Base-by-base conservation (phyloP, 1,140 invertebrate species). In the Drosophila tropicalis region DNA sequence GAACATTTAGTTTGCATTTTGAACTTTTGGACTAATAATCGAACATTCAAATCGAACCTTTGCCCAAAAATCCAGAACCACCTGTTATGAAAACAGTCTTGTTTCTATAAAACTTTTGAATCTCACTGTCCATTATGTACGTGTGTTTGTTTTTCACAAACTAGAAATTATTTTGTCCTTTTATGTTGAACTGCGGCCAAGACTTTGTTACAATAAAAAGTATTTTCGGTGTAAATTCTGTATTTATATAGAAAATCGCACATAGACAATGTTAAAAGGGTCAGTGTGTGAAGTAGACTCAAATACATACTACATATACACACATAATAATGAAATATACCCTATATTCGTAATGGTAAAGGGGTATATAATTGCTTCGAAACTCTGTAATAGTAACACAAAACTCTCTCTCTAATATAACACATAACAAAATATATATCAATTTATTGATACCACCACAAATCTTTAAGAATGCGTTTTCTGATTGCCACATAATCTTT, bases 51-150 rank as follows among this genome's bases (percentile, higher is more conserved):
- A 1, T 15, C 29, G 29, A 17, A 57, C 55, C 55, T 57, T 57
- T 57, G 55, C 55, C 55, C 7, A 57, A 17, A 36, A 57, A 57
- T 36, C 55, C 55, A 7, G 55, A 34, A n/a, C 55, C 55, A 4
- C 55, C 55, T 10, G 55, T 57, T n/a, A 57, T 19, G 5, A 57
- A 57, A 17, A 57, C 29, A 2, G 55, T 36, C 55, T 57, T 57
- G 9, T 57, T 36, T 12, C 5, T 13, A 34, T 57, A 57, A 57
- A 57, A 57, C n/a, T 34, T 34, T 57, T 57, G 55, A 7, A 57
- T 36, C 7, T 57, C 55, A 17, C 29, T 34, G 3, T 36, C 25
- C 55, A 36, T 57, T 9, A 36, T 57, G 15, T 19, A 3, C 4
- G 2, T 25, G 4, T 17, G 7, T 25, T 25, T 25, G 4, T 25